phyloP scores from a whole-genome alignment of 2,113 vertebrate genomes.

The Rynchops niger region DNA sequence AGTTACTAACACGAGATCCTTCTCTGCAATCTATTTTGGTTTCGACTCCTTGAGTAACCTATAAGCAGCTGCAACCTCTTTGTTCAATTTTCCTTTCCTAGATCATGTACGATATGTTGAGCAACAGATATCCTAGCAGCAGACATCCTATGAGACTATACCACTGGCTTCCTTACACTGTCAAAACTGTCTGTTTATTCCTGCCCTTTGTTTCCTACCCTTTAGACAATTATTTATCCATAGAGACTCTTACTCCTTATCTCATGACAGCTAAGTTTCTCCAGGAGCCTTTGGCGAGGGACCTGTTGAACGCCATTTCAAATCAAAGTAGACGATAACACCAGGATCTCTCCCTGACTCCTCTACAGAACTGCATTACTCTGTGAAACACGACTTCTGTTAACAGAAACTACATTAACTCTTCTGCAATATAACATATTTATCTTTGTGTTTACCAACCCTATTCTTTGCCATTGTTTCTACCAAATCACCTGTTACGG shows the following conservation, averaged over 20 bases:
- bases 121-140: background rate
- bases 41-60: slow-evolving; percentile 4
- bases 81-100: background rate
- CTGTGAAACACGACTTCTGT: background rate
- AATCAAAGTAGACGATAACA: background rate
- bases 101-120: background rate
- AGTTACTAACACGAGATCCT: background rate
- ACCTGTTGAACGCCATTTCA: slow-evolving; percentile 46
- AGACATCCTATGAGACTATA: background rate
- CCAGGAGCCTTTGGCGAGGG: background rate
- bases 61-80: background rate
- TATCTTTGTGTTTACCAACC: slow-evolving; percentile 23
- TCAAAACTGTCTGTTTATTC: slow-evolving; percentile 22
- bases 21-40: background rate
- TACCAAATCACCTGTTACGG: background rate
- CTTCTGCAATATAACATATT: background rate
- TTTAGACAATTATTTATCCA: slow-evolving; percentile 44
- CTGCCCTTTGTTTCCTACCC: slow-evolving; percentile 42
- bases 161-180: background rate
- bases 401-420: slow-evolving; percentile 6
- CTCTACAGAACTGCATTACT: background rate
- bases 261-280: slow-evolving; percentile 40
- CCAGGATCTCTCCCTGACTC: background rate
- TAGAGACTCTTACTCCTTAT: background rate
- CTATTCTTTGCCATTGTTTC: background rate